Conservation (phyloP, 2,888 invertebrate species). For the Hofmannophila pseudospretella region DNA sequence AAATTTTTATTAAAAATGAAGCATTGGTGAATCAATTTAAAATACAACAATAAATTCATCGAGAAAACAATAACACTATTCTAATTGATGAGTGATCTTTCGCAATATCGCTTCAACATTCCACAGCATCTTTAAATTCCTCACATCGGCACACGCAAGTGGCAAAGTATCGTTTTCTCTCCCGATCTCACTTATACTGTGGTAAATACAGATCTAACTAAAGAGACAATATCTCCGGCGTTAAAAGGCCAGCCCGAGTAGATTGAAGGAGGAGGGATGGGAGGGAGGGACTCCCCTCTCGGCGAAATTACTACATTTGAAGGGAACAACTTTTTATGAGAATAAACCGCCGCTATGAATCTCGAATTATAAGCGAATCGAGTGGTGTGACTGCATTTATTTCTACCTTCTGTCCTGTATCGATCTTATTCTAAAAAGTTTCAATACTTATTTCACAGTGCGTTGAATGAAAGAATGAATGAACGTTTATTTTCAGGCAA, state of each 20-base stretch:
- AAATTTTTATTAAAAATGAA: too few species aligned
- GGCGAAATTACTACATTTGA: constrained; percentile 76
- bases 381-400: constrained; percentile 37
- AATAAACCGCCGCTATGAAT: constrained; percentile 74
- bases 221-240: constrained; percentile 75
- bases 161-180: constrained; percentile 31
- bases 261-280: constrained; percentile 36
- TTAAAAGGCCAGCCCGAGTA: constrained; percentile 72
- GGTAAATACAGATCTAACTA: constrained; percentile 73
- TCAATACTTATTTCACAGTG: too few species aligned
- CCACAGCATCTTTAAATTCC: constrained; percentile 1
- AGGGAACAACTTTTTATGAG: constrained; percentile 78
- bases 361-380: constrained; percentile 70
- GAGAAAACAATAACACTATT: too few species aligned
- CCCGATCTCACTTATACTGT: constrained; percentile 44
- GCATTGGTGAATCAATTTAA: too few species aligned
- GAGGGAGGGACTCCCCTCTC: constrained; percentile 42
- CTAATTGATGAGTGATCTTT: neutral
- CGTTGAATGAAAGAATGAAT: too few species aligned
- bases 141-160: constrained; percentile 6
- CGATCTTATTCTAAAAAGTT: too few species aligned
- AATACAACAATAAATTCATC: too few species aligned
- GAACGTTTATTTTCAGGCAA: too few species aligned
- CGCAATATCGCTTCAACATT: constrained; percentile 1
- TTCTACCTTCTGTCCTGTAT: neutral